Percentiles rank a stretch among this genome's conserved stretches.
These are phyloP conservation scores for Caenorhabditis elegans DNA, from an alignment of 1,140 invertebrate genomes.

Conservation along the genomic window DNA sequence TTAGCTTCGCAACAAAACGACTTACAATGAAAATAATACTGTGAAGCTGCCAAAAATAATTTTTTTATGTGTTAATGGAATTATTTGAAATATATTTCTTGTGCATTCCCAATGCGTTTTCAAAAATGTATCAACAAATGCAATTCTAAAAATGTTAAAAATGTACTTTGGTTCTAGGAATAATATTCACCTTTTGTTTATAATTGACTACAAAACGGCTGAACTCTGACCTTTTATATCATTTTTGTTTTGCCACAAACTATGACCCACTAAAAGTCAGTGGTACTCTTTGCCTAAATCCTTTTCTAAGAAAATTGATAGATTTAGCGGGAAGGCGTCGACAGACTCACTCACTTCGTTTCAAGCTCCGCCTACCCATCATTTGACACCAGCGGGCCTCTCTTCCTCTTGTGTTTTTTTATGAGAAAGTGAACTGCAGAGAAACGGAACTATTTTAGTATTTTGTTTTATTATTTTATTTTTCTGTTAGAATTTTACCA, in stretches of 20 bases:
- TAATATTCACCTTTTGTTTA: no score
- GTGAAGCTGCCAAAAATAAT: no score
- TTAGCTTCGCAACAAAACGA: no score
- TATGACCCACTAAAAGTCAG: neutral
- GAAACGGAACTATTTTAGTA: neutral
- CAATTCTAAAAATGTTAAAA: no score
- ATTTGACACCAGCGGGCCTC: neutral
- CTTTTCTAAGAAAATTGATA: neutral
- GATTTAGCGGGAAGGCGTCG: slow-evolving; percentile 5
- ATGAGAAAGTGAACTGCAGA: neutral
- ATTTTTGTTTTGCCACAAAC: neutral
- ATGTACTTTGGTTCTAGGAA: no score
- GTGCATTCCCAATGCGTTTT: no score
- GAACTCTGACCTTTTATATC: no score
- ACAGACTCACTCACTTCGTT: neutral
- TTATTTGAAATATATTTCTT: no score
- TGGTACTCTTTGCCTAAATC: neutral
- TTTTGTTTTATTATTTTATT: neutral
- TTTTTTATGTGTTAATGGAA: no score
- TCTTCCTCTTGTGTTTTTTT: neutral
- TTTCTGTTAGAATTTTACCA: neutral
- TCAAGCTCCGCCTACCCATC: neutral
- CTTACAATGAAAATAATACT: no score
- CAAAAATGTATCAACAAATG: no score
- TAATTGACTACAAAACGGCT: no score